phyloP scores from a whole-genome alignment of 2,113 vertebrate genomes.

The Microtus montanus region DNA sequence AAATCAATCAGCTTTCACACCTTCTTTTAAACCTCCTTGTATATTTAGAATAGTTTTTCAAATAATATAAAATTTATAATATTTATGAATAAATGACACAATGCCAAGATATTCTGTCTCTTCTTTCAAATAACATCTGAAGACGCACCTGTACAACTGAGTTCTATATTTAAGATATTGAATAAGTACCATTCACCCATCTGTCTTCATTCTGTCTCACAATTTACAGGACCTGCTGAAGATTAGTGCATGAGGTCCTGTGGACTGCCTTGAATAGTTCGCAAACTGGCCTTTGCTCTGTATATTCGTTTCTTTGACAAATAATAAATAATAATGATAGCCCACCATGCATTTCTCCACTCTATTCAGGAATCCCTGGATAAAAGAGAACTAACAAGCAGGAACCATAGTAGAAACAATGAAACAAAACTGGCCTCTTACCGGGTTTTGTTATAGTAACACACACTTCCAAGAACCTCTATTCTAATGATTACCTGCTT shows the following conservation, averaged over 20 bases:
- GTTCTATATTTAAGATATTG: slow-evolving; percentile 82
- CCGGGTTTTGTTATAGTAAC: slow-evolving; percentile 57
- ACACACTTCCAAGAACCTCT: slow-evolving; percentile 57
- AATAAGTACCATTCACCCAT: slow-evolving; percentile 80
- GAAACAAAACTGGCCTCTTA: slow-evolving; percentile 50
- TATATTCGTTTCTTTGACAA: slow-evolving; percentile 65
- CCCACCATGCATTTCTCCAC: slow-evolving; percentile 59
- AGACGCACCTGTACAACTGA: slow-evolving; percentile 77
- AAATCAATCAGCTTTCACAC: slow-evolving; percentile 52
- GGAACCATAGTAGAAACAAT: slow-evolving; percentile 64
- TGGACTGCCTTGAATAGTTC: slow-evolving; percentile 59
- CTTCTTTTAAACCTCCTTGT: slow-evolving; percentile 55
- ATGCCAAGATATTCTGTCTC: slow-evolving; percentile 82
- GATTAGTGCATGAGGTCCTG: slow-evolving; percentile 60
- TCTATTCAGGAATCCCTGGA: slow-evolving; percentile 51
- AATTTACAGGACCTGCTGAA: slow-evolving; percentile 68
- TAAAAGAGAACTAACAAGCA: slow-evolving; percentile 64
- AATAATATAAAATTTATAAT: slow-evolving; percentile 82
- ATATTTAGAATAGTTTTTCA: slow-evolving; percentile 77
- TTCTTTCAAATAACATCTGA: slow-evolving; percentile 83
- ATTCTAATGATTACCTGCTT: slow-evolving; percentile 67
- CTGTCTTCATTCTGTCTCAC: slow-evolving; percentile 80
- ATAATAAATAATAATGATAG: slow-evolving; percentile 71
- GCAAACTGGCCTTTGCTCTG: slow-evolving; percentile 64
- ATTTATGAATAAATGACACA: slow-evolving; percentile 82